phyloP scores from a whole-genome alignment of 2,113 vertebrate genomes.

The Chamaea fasciata region DNA sequence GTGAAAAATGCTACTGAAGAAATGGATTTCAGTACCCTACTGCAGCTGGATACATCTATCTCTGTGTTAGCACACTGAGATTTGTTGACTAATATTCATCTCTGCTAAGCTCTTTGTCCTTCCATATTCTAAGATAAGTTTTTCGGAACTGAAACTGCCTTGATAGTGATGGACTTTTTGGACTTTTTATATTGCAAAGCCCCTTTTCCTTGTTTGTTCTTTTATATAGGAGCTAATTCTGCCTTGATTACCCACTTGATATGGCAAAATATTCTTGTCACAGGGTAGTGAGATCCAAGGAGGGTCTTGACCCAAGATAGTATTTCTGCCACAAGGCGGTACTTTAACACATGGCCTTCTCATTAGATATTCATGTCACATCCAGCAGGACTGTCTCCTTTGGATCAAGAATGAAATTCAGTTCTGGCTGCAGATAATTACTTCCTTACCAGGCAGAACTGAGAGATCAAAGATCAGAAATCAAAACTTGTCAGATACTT shows the following conservation, averaged over 20 bases:
- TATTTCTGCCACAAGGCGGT: neutral
- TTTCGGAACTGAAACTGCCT: neutral
- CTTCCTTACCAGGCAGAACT: neutral
- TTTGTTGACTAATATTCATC: neutral
- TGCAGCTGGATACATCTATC: neutral
- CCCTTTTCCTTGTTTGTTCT: neutral
- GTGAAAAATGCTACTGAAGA: neutral
- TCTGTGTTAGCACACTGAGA: neutral
- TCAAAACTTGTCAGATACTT: neutral
- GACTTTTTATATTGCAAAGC: neutral
- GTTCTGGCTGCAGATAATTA: conserved; percentile 47
- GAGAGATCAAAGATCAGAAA: conserved; percentile 6
- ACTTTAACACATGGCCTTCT: neutral
- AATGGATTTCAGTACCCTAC: neutral
- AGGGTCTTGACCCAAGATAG: neutral
- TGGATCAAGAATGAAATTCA: neutral
- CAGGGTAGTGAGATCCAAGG: neutral
- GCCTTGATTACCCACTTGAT: conserved; percentile 7
- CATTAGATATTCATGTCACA: neutral
- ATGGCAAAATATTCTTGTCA: conserved; percentile 21
- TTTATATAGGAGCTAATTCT: conserved; percentile 18
- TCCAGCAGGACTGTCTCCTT: neutral
- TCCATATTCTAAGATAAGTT: neutral
- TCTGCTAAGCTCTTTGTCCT: neutral
- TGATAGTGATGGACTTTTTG: neutral